Conservation (phyloP, 2,113 vertebrate genomes). For the Fukomys damarensis region DNA sequence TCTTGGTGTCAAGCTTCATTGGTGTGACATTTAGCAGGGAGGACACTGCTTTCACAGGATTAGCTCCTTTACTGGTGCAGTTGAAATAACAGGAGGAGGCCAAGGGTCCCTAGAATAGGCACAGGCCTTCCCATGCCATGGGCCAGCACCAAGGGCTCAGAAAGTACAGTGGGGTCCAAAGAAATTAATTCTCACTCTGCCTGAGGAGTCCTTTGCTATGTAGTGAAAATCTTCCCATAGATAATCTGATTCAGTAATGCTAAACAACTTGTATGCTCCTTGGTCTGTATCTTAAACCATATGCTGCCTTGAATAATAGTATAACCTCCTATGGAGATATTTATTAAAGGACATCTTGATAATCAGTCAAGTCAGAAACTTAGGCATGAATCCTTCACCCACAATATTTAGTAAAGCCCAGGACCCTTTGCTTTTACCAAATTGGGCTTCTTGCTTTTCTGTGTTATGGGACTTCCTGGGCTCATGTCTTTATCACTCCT, state of each 20-base stretch:
- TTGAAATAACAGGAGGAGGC: background rate
- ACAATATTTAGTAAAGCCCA: background rate
- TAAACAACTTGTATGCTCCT: background rate
- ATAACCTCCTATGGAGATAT: background rate
- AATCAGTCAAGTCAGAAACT: no score
- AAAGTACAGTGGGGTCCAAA: background rate
- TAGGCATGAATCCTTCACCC: background rate
- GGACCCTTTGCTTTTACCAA: fast-evolving
- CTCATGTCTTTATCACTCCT: no score
- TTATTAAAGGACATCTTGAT: background rate
- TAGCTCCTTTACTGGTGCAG: background rate
- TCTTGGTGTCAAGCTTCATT: background rate
- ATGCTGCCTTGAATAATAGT: background rate
- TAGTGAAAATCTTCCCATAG: background rate
- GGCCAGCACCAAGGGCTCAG: background rate
- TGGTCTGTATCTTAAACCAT: background rate
- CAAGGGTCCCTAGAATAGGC: background rate
- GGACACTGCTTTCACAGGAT: background rate
- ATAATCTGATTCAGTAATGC: background rate
- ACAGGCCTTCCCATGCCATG: background rate
- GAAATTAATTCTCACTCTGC: background rate
- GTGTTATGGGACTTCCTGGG: background rate
- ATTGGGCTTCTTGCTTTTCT: background rate
- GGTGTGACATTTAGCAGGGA: fast-evolving
- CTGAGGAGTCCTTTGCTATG: background rate